A percentile compares a stretch with the other conserved stretches of the same genome.
Evolutionary conservation across 2,113 vertebrate species (phyloP).

Genomic region (Anthoscopus minutus): DNA sequence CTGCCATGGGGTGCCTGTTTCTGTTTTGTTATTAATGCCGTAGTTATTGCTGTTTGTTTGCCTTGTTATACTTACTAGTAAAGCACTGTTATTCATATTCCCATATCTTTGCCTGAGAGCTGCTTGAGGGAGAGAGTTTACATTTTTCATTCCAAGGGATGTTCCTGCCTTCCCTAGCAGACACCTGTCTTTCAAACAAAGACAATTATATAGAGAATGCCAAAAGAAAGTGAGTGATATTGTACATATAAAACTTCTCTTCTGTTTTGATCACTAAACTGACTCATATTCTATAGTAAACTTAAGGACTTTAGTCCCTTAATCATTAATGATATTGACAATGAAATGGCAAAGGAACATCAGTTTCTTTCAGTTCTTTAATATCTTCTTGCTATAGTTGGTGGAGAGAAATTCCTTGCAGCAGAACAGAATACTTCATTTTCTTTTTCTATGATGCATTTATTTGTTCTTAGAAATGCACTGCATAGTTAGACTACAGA

Average conservation of each 20-base stretch:
- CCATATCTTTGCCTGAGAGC: no score
- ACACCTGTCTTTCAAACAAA: no score
- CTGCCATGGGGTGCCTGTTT: no score
- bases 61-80: no score
- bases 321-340: neutral
- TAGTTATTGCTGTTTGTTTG: no score
- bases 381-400: neutral
- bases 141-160: no score
- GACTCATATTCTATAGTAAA: neutral
- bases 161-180: no score
- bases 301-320: neutral
- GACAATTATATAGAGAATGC: neutral
- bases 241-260: neutral
- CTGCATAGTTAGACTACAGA: neutral
- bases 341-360: neutral
- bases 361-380: neutral
- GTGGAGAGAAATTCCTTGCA: neutral
- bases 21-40: no score
- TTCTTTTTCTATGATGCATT: neutral
- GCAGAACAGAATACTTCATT: neutral
- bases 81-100: no score
- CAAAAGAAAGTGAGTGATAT: neutral
- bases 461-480: neutral
- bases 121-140: no score
- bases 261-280: neutral